These are phyloP conservation scores for Cyanistes caeruleus DNA, from an alignment of 2,113 vertebrate species.

Conservation along the genomic window DNA sequence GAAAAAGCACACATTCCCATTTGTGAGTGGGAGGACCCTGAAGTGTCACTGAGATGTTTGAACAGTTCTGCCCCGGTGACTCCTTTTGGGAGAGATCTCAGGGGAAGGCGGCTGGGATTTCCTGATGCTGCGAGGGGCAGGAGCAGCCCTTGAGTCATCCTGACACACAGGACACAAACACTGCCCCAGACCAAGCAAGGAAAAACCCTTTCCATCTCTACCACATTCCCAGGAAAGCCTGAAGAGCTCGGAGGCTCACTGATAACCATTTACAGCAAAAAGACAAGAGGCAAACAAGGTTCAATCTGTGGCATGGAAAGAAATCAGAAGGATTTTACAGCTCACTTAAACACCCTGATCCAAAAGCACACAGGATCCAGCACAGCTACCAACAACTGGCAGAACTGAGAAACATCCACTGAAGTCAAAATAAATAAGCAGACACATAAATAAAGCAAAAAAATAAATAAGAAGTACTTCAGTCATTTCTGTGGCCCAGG, in stretches of 20 bases:
- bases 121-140: neutral
- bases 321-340: neutral
- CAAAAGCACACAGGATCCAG: neutral
- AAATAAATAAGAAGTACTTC: neutral
- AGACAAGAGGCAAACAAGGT: rapidly evolving
- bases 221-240: neutral
- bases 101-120: rapidly evolving
- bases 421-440: neutral
- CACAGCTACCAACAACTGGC: neutral
- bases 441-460: neutral
- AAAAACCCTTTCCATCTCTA: neutral
- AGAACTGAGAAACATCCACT: neutral
- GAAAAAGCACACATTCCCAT: neutral
- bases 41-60: neutral
- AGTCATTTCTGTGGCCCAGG: neutral
- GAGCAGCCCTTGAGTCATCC: neutral
- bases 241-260: neutral
- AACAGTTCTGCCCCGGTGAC: neutral
- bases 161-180: neutral
- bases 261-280: neutral
- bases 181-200: neutral
- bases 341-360: neutral
- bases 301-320: neutral
- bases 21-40: neutral
- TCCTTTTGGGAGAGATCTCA: neutral